phyloP scores from a whole-genome alignment of 2,888 invertebrate genomes.

The Taenaris catops region DNA sequence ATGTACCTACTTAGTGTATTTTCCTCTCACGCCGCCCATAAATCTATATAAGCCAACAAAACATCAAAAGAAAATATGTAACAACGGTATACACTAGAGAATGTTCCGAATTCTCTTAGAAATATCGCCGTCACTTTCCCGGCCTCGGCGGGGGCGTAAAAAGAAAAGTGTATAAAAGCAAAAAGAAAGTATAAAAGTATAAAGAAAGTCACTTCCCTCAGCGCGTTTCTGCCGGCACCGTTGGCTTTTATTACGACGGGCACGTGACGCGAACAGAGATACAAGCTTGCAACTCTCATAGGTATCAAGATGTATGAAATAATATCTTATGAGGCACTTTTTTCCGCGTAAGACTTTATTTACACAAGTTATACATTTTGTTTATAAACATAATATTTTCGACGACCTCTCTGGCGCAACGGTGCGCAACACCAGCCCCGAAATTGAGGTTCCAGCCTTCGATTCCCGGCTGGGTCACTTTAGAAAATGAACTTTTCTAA shows the following conservation, averaged over 20 bases:
- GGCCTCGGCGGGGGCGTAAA: constrained; percentile 54
- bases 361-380: no score
- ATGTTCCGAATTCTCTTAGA: constrained; percentile 28
- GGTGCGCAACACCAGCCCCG: no score
- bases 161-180: constrained; percentile 53
- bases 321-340: no score
- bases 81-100: constrained; percentile 19
- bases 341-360: no score
- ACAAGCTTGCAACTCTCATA: constrained; percentile 44
- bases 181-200: constrained; percentile 51
- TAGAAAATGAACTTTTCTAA: no score
- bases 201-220: constrained; percentile 61
- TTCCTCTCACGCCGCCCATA: constrained; percentile 14
- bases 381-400: no score
- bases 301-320: constrained; percentile 27
- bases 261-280: constrained; percentile 62
- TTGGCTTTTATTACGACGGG: constrained; percentile 56
- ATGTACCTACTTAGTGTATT: no score
- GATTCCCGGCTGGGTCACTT: no score
- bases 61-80: constrained; percentile 24
- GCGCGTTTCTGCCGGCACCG: constrained; percentile 45
- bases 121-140: constrained; percentile 44
- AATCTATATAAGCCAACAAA: constrained; percentile 22
- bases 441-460: no score
- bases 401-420: no score